Evolutionary conservation across 2,797 vertebrate genomes (phyloP), one percentile per base, ranked within the genome.

Genomic region (Falco cherrug): DNA sequence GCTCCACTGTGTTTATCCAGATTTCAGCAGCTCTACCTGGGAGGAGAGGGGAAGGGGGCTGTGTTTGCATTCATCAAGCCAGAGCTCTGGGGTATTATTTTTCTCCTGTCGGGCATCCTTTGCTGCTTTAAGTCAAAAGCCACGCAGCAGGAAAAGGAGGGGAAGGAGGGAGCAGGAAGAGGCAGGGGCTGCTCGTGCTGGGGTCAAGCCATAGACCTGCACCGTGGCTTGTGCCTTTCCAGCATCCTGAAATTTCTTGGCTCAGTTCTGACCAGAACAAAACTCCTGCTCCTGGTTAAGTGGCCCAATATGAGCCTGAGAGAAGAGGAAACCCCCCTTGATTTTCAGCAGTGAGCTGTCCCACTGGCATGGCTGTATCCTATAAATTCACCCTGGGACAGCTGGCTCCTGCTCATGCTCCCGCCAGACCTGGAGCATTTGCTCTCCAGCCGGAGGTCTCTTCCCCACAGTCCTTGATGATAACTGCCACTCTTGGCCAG

Each of bases 1-100:
- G 97, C 96, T 95, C 95, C 1, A 45, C 95, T 91, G 89, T 97
- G 97, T 97, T 98, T 97, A 92, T 95, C 95, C 96, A 97, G 98
- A 96, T 85, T 96, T 97, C 96, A 94, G 95, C 91, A 95, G 97
- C 96, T 97, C 95, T 84, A 85, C 92, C 93, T 96, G 95, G 93
- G 95, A 94, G 94, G 97, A 97, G 97, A 95, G 94, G 95, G 87
- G 90, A 90, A 89, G 91, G 95, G 88, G 90, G 87, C 89, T 81
- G 16, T 94, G 90, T 89, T 96, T 95, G 95, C 71, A 1, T 95
- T 95, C 75, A 50, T 3, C 17, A 96, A 97, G 71, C 54, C 87
- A 39, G 69, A 82, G 71, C 75, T 61, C 91, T 10, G 2, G 57
- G 53, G 17, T 83, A 75, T 95, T 89, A 91, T 92, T 93, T 84